phyloP scores from a whole-genome alignment of 2,888 invertebrate genomes.

The Drepanosiphum platanoidis region DNA sequence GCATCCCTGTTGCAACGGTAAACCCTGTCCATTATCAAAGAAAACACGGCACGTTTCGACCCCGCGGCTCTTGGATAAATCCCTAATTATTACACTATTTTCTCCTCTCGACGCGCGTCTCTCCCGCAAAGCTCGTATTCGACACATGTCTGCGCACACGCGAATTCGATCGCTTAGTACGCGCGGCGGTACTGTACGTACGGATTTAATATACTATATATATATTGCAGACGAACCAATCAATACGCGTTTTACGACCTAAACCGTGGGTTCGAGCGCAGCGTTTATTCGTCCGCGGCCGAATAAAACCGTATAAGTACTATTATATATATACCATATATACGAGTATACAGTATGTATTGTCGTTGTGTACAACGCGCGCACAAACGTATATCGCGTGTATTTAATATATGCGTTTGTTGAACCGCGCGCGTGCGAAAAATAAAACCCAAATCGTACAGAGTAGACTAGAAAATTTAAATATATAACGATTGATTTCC shows the following conservation, averaged over 20 bases:
- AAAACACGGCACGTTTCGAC: conserved; percentile 33
- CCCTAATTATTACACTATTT: conserved; percentile 48
- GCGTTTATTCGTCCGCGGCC: no score
- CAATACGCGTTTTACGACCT: conserved; percentile 5
- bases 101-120: background rate
- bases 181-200: background rate
- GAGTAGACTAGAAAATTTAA: no score
- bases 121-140: conserved; percentile 38
- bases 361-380: no score
- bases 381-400: no score
- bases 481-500: no score
- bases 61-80: conserved; percentile 29
- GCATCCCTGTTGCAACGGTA: background rate
- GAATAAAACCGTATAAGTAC: no score
- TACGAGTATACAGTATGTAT: no score
- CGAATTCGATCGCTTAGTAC: background rate
- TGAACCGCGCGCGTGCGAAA: no score
- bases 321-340: no score
- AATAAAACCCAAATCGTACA: no score
- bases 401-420: no score
- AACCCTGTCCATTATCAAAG: conserved; percentile 33
- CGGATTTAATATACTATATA: background rate
- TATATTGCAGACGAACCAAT: background rate
- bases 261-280: no score
- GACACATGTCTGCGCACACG: conserved; percentile 29